These are phyloP conservation scores for Hymenopus coronatus DNA, from an alignment of 2,888 invertebrate species.

Conservation along the genomic window DNA sequence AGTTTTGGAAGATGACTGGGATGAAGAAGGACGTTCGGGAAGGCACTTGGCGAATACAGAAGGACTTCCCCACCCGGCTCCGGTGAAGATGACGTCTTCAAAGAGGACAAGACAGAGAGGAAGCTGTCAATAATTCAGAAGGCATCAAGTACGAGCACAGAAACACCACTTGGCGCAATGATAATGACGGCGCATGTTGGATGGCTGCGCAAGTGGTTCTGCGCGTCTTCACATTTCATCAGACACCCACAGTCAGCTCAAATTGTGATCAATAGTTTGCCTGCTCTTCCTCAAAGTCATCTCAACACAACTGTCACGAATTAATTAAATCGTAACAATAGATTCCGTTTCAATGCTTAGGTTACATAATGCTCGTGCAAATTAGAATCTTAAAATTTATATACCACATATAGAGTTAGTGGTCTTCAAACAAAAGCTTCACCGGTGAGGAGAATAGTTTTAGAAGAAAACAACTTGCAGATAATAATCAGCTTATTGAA, in stretches of 20 bases:
- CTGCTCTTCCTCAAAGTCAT: not conserved
- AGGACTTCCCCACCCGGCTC: not conserved
- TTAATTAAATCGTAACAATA: not conserved
- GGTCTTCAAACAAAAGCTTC: no score
- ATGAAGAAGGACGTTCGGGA: not conserved
- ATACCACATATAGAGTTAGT: no score
- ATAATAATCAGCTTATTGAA: no score
- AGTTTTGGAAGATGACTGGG: not conserved
- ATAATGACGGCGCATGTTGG: not conserved
- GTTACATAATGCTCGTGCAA: not conserved
- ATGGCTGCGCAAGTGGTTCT: not conserved
- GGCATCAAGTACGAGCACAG: not conserved
- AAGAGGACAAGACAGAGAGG: not conserved
- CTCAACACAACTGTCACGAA: not conserved
- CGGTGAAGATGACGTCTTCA: not conserved
- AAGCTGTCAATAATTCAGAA: not conserved
- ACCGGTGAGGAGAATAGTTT: no score
- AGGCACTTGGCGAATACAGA: not conserved
- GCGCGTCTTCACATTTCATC: not conserved
- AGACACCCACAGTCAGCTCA: not conserved
- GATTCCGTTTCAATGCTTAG: not conserved
- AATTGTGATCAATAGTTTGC: not conserved
- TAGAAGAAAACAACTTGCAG: no score
- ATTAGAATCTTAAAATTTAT: not conserved
- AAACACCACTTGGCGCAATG: not conserved